Percentiles rank a stretch among this genome's conserved stretches.
phyloP scores from a whole-genome alignment of 2,888 invertebrate species.

The Epinotia brunnichana region DNA sequence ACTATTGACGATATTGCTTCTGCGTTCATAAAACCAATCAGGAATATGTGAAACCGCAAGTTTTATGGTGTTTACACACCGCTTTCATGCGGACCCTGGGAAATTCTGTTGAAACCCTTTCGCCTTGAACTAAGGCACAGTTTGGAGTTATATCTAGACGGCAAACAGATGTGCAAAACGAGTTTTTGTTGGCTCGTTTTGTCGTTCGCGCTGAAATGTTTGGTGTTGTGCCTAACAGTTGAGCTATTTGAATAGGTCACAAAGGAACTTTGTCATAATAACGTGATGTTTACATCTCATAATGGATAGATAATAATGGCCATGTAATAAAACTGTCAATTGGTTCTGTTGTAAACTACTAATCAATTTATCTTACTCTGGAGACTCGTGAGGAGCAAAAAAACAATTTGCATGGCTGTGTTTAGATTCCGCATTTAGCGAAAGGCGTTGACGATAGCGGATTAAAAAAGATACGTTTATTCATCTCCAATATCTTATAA shows the following conservation, averaged over 20 bases:
- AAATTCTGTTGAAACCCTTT: conserved; percentile 1
- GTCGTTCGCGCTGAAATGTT: not conserved
- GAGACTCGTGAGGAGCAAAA: not conserved
- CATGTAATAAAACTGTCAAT: conserved; percentile 2
- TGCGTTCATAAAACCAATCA: conserved; percentile 21
- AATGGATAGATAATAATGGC: not conserved
- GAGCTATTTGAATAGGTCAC: conserved; percentile 6
- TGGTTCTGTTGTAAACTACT: not conserved
- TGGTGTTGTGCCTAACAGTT: conserved; percentile 5
- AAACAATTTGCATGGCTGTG: no score
- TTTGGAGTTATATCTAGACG: conserved; percentile 2
- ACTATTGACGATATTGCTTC: conserved; percentile 19
- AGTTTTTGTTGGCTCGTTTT: conserved; percentile 19
- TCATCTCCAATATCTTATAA: no score
- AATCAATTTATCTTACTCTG: not conserved
- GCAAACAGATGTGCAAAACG: conserved; percentile 21
- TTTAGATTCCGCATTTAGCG: no score
- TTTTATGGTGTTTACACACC: conserved; percentile 12
- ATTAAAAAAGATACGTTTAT: no score
- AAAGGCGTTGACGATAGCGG: not conserved
- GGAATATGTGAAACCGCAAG: conserved; percentile 30
- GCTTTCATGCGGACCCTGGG: conserved; percentile 12
- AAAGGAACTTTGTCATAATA: conserved; percentile 3
- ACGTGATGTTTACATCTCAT: not conserved
- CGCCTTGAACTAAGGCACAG: conserved; percentile 9